Evolutionary conservation across 2,113 vertebrate species (phyloP).

Genomic region (Zonotrichia leucophrys): DNA sequence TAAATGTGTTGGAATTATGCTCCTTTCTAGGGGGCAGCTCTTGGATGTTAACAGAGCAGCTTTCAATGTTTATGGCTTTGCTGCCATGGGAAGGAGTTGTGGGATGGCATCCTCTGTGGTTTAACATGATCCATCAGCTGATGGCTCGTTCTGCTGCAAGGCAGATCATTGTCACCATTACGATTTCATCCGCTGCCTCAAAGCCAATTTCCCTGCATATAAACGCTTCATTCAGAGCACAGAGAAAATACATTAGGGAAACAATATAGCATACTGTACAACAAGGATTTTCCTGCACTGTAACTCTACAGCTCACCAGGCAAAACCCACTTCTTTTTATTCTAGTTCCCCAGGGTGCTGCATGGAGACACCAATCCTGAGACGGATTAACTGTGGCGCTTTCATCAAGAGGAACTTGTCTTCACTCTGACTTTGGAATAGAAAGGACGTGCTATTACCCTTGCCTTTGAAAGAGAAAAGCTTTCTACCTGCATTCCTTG

Average conservation of each 20-base stretch:
- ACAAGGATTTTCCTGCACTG: constrained; percentile 63
- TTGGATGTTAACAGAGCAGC: neutral
- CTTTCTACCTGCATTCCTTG: constrained; percentile 20
- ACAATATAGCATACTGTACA: constrained; percentile 59
- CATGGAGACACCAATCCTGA: constrained; percentile 56
- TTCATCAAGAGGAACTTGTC: constrained; percentile 59
- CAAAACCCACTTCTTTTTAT: constrained; percentile 48
- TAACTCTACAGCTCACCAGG: constrained; percentile 53
- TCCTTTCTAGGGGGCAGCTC: neutral
- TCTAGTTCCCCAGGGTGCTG: constrained; percentile 56
- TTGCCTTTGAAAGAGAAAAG: constrained; percentile 7
- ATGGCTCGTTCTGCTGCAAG: constrained; percentile 19
- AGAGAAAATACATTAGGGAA: constrained; percentile 55
- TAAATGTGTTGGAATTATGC: neutral
- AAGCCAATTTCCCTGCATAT: constrained; percentile 59
- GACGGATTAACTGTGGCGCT: constrained; percentile 54
- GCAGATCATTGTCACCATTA: constrained; percentile 45
- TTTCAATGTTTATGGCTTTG: neutral
- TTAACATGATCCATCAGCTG: constrained; percentile 66
- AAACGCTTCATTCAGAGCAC: constrained; percentile 41
- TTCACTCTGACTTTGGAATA: constrained; percentile 48
- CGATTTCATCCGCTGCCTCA: constrained; percentile 1
- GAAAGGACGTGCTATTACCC: constrained; percentile 30
- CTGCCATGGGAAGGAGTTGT: neutral
- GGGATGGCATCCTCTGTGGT: neutral